Base-by-base conservation (phyloP, 2,113 vertebrate species). In the Plectropomus leopardus region DNA sequence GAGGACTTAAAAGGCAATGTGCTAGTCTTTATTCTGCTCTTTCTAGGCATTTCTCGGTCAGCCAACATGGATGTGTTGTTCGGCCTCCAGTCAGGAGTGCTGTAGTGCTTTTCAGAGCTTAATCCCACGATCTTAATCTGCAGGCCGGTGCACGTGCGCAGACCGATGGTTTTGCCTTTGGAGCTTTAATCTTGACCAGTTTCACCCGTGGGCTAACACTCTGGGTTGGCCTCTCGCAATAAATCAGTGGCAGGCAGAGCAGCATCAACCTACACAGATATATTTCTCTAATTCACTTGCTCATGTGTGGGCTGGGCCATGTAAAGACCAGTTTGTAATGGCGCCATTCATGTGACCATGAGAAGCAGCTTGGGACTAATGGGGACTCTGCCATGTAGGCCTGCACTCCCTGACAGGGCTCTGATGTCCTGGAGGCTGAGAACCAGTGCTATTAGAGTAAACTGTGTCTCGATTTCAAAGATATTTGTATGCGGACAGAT, bases 61-160 rank as follows among this genome's bases (percentile, higher is more conserved):
- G 76, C 51, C 79, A 60, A 68, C 79, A 36, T 21, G 44, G 65
- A 81, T 26, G 61, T 76, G 69, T 65, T 64, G 68, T 78, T 59
- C 45, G 34, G 55, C 44, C 59, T 86, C 24, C 50, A 59, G 53
- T 80, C 75, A 30, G 67, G 65, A 71, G 68, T 50, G 51, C 44
- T 68, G 48, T 67, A 50, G n/a, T 77, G 86, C 71, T 86, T 88
- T 76, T 84, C 79, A 88, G 58, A 72, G 54, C 74, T 83, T 92
- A 93, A 93, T 90, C 89, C 76, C 45, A 81, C 82, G 70, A 85
- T 55, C 64, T 88, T 91, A 90, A 93, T 88, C 90, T 81, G 76
- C 69, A 40, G 78, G 64, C 61, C 7, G 8, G 23, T 70, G 74
- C 71, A 72, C 19, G 59, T 71, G 76, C 73, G 24, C 63, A 73